Conservation (phyloP, 2,888 invertebrate species). For the Elysia crispata region DNA sequence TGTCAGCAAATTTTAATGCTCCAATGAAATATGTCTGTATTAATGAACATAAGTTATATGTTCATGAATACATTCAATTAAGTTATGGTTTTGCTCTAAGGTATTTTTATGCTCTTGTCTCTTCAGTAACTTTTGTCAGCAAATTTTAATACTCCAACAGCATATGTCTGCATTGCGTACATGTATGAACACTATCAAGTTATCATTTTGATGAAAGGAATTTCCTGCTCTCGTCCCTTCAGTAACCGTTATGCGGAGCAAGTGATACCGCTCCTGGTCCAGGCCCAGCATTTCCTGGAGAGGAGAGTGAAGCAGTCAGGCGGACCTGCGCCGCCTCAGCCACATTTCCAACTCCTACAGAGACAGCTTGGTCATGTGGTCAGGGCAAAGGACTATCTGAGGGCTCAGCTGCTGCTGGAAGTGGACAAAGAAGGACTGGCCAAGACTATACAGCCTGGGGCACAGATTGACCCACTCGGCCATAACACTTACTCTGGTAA, state of each 20-base stretch:
- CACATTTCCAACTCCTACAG: constrained; percentile 67
- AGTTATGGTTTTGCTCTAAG: no score
- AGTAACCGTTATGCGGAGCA: constrained; percentile 76
- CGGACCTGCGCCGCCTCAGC: constrained; percentile 69
- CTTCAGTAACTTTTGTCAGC: no score
- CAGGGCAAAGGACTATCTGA: constrained; percentile 69
- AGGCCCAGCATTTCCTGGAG: constrained; percentile 72
- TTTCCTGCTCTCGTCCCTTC: constrained; percentile 34
- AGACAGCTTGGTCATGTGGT: constrained; percentile 64
- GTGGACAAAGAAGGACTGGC: constrained; percentile 56
- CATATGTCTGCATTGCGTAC: no score
- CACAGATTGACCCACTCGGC: constrained; percentile 71
- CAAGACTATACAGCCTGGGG: constrained; percentile 63
- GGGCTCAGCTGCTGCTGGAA: constrained; percentile 67
- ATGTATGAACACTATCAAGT: no score
- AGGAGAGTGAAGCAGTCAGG: constrained; percentile 62
- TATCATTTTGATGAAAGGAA: no score
- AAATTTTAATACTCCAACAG: no score
- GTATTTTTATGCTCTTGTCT: no score
- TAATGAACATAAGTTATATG: no score
- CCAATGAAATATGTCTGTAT: no score
- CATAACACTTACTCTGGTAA: constrained; percentile 71
- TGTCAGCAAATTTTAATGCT: no score
- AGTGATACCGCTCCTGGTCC: constrained; percentile 73
- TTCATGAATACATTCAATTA: no score